Conservation (phyloP, 2,113 vertebrate species). For the Rattus norvegicus region DNA sequence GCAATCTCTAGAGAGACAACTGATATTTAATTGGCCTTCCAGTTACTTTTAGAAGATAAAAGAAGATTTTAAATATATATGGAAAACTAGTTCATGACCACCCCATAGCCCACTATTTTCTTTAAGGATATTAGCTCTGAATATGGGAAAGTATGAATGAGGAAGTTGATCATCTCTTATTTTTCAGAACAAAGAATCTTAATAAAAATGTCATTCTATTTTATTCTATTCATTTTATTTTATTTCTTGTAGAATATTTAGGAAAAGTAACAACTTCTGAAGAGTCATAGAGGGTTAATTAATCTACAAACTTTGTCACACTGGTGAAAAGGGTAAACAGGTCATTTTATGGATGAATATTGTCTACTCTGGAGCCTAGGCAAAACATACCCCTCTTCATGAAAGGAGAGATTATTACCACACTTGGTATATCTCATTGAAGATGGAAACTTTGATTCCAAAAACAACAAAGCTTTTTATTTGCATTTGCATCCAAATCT, state of each 20-base stretch:
- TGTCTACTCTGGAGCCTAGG: background rate
- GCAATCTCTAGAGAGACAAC: background rate
- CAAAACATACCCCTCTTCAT: background rate
- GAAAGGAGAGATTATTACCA: background rate
- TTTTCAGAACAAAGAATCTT: constrained; percentile 7
- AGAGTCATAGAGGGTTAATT: background rate
- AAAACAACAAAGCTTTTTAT: background rate
- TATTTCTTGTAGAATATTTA: constrained; percentile 22
- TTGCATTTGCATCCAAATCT: constrained; percentile 51
- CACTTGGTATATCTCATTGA: constrained; percentile 33
- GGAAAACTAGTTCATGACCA: background rate
- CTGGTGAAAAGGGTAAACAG: background rate
- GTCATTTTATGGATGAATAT: background rate
- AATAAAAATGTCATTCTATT: background rate
- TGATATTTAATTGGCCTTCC: constrained; percentile 20
- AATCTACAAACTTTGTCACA: background rate
- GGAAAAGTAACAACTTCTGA: background rate
- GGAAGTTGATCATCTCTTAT: background rate
- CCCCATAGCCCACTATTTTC: background rate
- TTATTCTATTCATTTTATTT: constrained; percentile 36
- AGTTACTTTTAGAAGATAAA: constrained; percentile 23
- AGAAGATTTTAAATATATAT: background rate
- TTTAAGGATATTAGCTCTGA: background rate
- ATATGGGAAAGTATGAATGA: background rate
- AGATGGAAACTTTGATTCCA: constrained; percentile 14